Evolutionary conservation across 2,113 vertebrate species (phyloP).

Genomic region (Empidonax alnorum): DNA sequence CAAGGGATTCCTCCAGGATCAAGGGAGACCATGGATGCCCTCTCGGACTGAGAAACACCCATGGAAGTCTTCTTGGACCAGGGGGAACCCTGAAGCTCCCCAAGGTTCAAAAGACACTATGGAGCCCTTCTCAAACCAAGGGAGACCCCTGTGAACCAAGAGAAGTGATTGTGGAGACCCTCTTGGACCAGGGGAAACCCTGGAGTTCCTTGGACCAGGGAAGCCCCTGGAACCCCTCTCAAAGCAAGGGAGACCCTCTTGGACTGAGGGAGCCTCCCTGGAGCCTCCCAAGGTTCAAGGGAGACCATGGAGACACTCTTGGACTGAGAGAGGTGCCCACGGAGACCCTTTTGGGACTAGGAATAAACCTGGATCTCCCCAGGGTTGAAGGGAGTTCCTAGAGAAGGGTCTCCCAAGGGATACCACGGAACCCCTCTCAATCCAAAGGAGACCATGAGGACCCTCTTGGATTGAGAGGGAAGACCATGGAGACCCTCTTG

Average conservation of each 20-base stretch:
- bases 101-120: background rate
- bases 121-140: background rate
- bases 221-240: background rate
- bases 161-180: too few species aligned
- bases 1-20: background rate
- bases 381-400: too few species aligned
- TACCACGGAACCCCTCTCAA: background rate
- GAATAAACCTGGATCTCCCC: background rate
- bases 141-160: background rate
- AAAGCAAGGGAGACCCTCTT: background rate
- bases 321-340: background rate
- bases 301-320: background rate
- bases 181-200: background rate
- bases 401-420: background rate
- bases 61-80: background rate
- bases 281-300: background rate
- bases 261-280: background rate
- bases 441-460: background rate
- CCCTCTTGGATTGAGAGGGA: background rate
- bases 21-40: background rate
- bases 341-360: background rate
- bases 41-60: background rate
- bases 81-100: background rate
- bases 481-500: background rate
- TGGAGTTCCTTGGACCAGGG: background rate